phyloP scores from a whole-genome alignment of 2,113 vertebrate species.

The Turdus rufiventris region DNA sequence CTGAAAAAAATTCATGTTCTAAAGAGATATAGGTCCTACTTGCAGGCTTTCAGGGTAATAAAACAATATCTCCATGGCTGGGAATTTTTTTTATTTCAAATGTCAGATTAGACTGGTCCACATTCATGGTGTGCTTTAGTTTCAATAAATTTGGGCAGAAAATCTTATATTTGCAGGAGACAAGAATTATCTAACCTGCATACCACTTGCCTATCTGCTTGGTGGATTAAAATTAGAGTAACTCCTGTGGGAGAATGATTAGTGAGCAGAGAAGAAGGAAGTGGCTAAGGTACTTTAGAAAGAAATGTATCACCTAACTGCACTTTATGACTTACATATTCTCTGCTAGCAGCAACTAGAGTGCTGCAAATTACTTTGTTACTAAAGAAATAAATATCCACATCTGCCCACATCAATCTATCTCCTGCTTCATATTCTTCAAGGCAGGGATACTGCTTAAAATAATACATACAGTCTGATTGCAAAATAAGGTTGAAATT shows the following conservation, averaged over 20 bases:
- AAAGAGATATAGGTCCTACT: not conserved
- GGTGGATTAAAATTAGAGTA: not conserved
- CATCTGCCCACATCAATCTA: not conserved
- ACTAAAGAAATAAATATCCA: not conserved
- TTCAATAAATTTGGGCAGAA: not conserved
- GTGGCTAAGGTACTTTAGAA: not conserved
- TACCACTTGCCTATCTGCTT: not conserved
- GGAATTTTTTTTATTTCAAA: not conserved
- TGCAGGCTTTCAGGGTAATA: not conserved
- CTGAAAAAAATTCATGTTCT: not conserved
- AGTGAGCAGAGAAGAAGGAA: not conserved
- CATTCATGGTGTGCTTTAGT: not conserved
- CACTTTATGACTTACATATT: slow-evolving; percentile 22
- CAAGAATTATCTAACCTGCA: not conserved
- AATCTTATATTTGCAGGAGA: not conserved
- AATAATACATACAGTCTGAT: not conserved
- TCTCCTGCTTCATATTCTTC: not conserved
- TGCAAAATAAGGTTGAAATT: not conserved
- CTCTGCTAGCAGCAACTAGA: not conserved
- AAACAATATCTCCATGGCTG: not conserved
- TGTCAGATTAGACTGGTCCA: not conserved
- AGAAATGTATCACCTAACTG: slow-evolving; percentile 22
- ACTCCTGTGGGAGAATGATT: not conserved
- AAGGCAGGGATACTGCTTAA: not conserved
- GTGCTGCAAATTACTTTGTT: slow-evolving; percentile 4